A percentile compares a stretch with the other conserved stretches of the same genome.
Evolutionary conservation across 2,113 vertebrate genomes (phyloP).

Genomic region (Mobula birostris): DNA sequence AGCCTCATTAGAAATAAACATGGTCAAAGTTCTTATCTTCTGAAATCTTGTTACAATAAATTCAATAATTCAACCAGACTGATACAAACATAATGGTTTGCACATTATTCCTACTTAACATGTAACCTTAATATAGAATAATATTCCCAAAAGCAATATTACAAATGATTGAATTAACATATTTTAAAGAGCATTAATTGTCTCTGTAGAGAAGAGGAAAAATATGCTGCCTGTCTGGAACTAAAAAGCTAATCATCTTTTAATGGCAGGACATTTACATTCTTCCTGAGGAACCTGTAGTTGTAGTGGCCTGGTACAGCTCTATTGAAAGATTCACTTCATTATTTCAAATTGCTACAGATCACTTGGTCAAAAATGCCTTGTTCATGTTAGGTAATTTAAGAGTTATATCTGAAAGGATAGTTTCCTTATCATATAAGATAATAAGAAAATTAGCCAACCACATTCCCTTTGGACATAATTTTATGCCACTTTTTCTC

Average conservation of each 20-base stretch:
- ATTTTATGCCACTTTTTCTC: background rate
- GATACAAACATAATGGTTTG: background rate
- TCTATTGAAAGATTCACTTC: background rate
- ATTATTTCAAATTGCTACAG: background rate
- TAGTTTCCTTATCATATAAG: background rate
- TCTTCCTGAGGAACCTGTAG: background rate
- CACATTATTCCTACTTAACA: background rate
- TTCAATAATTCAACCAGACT: background rate
- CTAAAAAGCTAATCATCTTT: background rate
- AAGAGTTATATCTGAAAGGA: background rate
- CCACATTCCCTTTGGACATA: background rate
- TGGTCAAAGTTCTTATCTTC: background rate
- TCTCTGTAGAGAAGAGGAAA: background rate
- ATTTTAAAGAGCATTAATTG: background rate
- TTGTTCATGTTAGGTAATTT: background rate
- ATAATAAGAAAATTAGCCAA: background rate
- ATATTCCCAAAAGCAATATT: slow-evolving; percentile 9
- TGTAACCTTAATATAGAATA: background rate
- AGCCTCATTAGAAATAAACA: background rate
- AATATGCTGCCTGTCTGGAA: background rate
- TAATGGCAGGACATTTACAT: slow-evolving; percentile 25
- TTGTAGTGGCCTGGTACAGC: background rate
- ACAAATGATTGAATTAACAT: background rate
- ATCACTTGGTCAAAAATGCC: background rate
- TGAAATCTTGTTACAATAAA: background rate